A percentile compares a stretch with the other conserved stretches of the same genome.
Conservation (phyloP, 2,113 vertebrate species). For the Acrocephalus arundinaceus region DNA sequence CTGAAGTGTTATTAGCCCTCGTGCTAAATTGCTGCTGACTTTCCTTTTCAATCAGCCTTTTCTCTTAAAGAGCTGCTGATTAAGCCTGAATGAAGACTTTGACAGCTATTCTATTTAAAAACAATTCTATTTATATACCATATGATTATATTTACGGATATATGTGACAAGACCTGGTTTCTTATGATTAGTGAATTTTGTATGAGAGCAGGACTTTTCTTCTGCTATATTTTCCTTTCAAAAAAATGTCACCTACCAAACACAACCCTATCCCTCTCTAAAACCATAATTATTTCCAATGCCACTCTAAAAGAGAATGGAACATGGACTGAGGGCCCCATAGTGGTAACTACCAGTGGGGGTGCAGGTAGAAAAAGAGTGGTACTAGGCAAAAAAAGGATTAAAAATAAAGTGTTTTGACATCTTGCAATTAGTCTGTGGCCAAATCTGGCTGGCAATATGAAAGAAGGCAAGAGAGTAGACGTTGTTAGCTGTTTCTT, state of each 20-base stretch:
- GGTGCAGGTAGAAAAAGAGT: background rate
- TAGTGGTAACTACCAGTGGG: background rate
- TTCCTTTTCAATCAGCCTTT: constrained; percentile 26
- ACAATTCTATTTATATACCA: constrained; percentile 44
- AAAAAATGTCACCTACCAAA: background rate
- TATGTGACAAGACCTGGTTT: background rate
- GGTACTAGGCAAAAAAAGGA: fast-evolving
- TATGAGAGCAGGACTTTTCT: background rate
- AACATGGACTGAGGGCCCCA: background rate
- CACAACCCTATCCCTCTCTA: background rate
- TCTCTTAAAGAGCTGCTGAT: constrained; percentile 27
- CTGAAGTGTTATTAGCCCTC: constrained; percentile 40
- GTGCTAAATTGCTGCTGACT: constrained; percentile 27
- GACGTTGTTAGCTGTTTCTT: background rate
- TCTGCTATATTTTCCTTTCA: background rate
- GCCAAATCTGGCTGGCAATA: background rate
- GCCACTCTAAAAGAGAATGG: background rate
- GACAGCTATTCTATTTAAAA: constrained; percentile 45
- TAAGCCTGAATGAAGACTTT: constrained; percentile 31
- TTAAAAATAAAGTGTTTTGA: background rate
- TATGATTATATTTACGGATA: constrained; percentile 33
- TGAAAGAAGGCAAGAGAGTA: background rate
- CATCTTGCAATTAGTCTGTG: background rate
- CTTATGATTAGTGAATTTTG: background rate
- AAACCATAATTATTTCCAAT: background rate